Evolutionary conservation across 2,797 vertebrate genomes (phyloP).

Genomic region (Acanthis flammea): DNA sequence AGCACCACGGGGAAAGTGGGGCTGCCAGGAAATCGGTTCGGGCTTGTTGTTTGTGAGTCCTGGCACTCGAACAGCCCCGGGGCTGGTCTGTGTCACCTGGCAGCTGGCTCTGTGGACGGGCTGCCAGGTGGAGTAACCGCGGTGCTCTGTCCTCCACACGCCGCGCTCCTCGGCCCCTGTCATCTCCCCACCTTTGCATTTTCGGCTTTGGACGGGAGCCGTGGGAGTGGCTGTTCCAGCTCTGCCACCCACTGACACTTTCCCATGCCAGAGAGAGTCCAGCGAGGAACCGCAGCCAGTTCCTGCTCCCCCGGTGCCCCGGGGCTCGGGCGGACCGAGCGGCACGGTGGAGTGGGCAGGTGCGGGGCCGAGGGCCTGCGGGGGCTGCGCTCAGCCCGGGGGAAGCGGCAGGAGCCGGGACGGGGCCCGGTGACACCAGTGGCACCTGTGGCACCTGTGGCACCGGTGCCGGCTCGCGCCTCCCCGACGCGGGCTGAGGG

Average conservation of each 20-base stretch:
- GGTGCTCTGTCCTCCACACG: fast-evolving
- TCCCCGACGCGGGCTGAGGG: fast-evolving
- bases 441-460: no score
- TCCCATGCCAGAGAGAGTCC: not conserved
- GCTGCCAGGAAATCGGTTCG: not conserved
- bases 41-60: not conserved
- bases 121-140: fast-evolving
- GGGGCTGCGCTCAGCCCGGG: not conserved
- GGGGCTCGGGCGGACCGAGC: not conserved
- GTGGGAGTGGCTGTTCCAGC: not conserved
- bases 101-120: not conserved
- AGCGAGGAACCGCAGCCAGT: not conserved
- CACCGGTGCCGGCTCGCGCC: not conserved
- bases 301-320: not conserved
- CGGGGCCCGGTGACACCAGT: fast-evolving
- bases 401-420: not conserved
- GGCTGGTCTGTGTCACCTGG: not conserved
- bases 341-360: not conserved
- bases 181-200: not conserved
- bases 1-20: not conserved
- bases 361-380: not conserved
- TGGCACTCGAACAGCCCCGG: not conserved
- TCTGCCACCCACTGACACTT: slow-evolving; percentile 2
- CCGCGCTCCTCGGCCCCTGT: not conserved
- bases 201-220: not conserved